Conservation (phyloP, 2,888 invertebrate genomes). For the Neria commutata region DNA sequence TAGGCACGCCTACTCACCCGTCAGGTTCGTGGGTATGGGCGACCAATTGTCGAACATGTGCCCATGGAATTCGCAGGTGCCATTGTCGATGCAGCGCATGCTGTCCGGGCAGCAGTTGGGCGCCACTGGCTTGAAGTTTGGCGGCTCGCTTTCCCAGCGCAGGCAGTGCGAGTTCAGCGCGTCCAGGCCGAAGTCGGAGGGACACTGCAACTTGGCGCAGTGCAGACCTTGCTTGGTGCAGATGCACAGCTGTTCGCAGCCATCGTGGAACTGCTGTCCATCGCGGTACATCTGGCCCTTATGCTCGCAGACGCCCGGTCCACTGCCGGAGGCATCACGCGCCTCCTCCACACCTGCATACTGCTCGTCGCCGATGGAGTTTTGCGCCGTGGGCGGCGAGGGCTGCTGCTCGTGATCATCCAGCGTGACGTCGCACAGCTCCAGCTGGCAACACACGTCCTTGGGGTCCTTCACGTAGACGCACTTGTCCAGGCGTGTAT, state of each 20-base stretch:
- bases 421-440: conserved; percentile 83
- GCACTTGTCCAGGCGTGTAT: conserved; percentile 73
- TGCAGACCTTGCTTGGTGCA: conserved; percentile 75
- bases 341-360: conserved; percentile 46
- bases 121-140: conserved; percentile 71
- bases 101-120: conserved; percentile 84
- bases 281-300: conserved; percentile 55
- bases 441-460: conserved; percentile 83
- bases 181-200: conserved; percentile 84
- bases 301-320: conserved; percentile 42
- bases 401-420: conserved; percentile 73
- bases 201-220: conserved; percentile 82
- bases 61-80: conserved; percentile 79
- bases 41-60: conserved; percentile 74
- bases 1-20: conserved; percentile 64
- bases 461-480: conserved; percentile 81
- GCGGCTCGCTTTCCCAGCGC: conserved; percentile 83
- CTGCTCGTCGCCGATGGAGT: conserved; percentile 38
- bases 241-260: conserved; percentile 78
- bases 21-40: conserved; percentile 77
- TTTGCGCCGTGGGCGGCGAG: conserved; percentile 40
- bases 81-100: conserved; percentile 79
- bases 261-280: conserved; percentile 81
- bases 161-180: conserved; percentile 83
- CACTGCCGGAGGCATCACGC: conserved; percentile 41